Evolutionary conservation across 2,888 invertebrate species (phyloP).

Genomic region (Pristionchus japonicus): DNA sequence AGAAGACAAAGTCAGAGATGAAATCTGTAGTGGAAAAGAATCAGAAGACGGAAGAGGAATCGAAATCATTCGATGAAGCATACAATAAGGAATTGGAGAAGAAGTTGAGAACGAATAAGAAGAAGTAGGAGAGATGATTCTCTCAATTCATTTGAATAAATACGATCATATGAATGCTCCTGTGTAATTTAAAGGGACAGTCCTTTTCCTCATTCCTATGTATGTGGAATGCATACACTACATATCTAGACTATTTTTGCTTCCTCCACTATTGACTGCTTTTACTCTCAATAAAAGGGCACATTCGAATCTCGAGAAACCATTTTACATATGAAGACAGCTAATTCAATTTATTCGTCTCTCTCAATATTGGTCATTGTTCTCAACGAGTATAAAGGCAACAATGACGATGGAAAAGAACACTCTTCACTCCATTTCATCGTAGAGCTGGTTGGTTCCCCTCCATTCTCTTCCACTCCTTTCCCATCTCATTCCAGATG

Average conservation of each 20-base stretch:
- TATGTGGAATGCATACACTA: too few relatives aligned
- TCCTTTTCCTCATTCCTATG: too few relatives aligned
- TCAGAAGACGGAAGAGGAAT: neutral
- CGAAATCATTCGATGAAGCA: neutral
- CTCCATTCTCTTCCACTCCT: neutral
- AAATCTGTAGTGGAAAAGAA: neutral
- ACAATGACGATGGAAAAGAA: neutral
- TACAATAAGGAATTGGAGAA: constrained; percentile 19
- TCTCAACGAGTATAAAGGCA: neutral
- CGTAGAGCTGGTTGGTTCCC: neutral
- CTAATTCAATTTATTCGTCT: neutral
- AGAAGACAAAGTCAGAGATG: neutral
- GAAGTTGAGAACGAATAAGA: neutral
- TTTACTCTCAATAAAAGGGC: too few relatives aligned
- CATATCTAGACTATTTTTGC: too few relatives aligned
- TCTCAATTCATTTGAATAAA: constrained; percentile 15
- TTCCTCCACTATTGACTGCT: too few relatives aligned
- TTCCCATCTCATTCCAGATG: neutral
- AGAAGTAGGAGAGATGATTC: neutral
- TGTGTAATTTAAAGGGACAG: too few relatives aligned
- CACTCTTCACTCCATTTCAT: neutral
- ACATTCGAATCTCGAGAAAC: too few relatives aligned
- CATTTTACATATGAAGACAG: too few relatives aligned
- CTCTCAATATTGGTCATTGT: neutral
- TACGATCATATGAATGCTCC: neutral